phyloP scores from a whole-genome alignment of 2,888 invertebrate genomes.

The Mythimna ferrago region DNA sequence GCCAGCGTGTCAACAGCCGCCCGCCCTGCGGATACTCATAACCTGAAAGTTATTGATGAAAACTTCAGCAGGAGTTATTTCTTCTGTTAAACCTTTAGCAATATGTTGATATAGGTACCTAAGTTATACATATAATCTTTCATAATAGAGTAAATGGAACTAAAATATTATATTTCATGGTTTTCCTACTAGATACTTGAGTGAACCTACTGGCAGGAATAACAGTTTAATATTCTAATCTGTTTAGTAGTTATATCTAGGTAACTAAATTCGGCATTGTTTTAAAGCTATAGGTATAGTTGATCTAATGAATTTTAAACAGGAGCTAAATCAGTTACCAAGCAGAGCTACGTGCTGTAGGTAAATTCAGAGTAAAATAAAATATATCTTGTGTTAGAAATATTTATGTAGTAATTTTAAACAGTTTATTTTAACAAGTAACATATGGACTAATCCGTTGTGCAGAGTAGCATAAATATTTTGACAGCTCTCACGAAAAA shows the following conservation, averaged over 20 bases:
- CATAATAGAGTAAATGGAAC: neutral
- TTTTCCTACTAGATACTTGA: neutral
- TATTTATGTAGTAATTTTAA: slow-evolving; percentile 55
- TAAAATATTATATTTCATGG: slow-evolving; percentile 6
- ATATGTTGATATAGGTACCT: neutral
- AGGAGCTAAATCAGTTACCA: slow-evolving; percentile 48
- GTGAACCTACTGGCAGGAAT: neutral
- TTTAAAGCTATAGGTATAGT: neutral
- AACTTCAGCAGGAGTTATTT: slow-evolving; percentile 13
- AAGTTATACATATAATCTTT: neutral
- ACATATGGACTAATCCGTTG: slow-evolving; percentile 67
- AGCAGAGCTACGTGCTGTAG: slow-evolving; percentile 25
- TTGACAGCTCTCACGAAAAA: slow-evolving; percentile 65
- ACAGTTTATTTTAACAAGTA: slow-evolving; percentile 69
- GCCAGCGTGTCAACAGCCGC: slow-evolving; percentile 31
- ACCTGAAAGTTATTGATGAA: slow-evolving; percentile 4
- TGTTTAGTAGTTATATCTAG: neutral
- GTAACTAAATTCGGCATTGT: slow-evolving; percentile 13
- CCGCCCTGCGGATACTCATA: slow-evolving; percentile 44
- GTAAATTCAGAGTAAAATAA: slow-evolving; percentile 57
- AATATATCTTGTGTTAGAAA: slow-evolving; percentile 42
- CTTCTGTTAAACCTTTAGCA: neutral
- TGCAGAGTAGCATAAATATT: slow-evolving; percentile 73
- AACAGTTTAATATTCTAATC: neutral
- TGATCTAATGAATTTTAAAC: slow-evolving; percentile 33